A percentile compares a stretch with the other conserved stretches of the same genome.
Evolutionary conservation across 2,888 invertebrate species (phyloP).

Genomic region (Lithodes maja): DNA sequence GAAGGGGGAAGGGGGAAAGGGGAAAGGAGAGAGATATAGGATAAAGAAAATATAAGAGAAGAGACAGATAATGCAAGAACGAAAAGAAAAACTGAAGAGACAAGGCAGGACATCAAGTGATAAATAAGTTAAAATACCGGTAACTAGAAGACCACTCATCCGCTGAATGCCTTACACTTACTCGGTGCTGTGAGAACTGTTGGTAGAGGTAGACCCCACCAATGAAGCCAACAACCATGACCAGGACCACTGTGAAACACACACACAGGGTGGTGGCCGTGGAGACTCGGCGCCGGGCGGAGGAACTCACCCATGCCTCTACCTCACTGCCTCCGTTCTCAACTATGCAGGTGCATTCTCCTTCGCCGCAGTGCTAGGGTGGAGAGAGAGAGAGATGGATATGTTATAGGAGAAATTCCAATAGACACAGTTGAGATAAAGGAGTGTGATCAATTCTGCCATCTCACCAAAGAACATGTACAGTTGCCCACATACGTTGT

Average conservation of each 20-base stretch:
- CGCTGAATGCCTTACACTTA: constrained; percentile 22
- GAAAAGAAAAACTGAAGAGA: background rate
- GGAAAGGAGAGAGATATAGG: background rate
- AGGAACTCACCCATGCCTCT: constrained; percentile 50
- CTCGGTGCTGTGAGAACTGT: constrained; percentile 80
- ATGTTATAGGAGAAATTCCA: no score
- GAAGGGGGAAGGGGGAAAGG: background rate
- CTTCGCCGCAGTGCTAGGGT: background rate
- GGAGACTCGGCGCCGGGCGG: constrained; percentile 77
- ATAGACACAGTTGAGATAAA: no score
- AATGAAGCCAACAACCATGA: constrained; percentile 82
- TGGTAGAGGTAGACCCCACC: constrained; percentile 86
- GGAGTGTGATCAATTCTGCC: no score
- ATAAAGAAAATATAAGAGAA: background rate
- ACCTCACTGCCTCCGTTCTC: constrained; percentile 28
- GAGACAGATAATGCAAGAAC: background rate
- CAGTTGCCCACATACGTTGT: no score
- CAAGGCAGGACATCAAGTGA: background rate
- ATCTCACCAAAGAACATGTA: no score
- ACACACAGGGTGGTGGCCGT: constrained; percentile 82
- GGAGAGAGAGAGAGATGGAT: background rate
- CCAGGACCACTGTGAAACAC: constrained; percentile 81
- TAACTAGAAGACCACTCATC: no score
- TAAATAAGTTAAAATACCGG: background rate
- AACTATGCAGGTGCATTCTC: background rate